Evolutionary conservation across 2,113 vertebrate genomes (phyloP).

Genomic region (Aramus guarauna): DNA sequence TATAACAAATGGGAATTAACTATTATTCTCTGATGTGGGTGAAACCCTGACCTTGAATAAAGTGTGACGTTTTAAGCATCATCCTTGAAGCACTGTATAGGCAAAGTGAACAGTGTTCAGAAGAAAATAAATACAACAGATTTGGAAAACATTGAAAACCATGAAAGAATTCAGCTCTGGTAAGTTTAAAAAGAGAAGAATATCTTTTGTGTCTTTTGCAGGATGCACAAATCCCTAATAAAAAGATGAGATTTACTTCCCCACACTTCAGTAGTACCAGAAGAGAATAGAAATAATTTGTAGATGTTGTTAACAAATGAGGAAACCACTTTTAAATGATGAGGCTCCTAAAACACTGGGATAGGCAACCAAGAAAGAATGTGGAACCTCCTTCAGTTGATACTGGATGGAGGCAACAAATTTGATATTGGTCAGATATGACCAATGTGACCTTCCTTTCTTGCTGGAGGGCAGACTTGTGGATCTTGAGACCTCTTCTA

Average conservation of each 20-base stretch:
- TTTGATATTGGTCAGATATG: background rate
- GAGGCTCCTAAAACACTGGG: background rate
- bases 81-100: background rate
- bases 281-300: background rate
- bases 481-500: background rate
- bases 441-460: background rate
- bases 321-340: background rate
- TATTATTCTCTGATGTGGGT: background rate
- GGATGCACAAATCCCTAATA: background rate
- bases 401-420: background rate
- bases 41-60: background rate
- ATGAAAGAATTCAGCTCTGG: background rate
- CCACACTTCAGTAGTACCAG: fast-evolving
- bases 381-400: background rate
- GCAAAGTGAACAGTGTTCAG: background rate
- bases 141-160: background rate
- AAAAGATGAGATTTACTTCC: background rate
- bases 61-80: background rate
- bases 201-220: background rate
- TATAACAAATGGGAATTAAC: background rate
- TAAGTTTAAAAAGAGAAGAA: background rate
- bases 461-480: background rate
- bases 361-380: background rate
- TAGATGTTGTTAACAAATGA: background rate
- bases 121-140: background rate